Evolutionary conservation across 2,113 vertebrate species (phyloP), one percentile per base, ranked within the genome.

Genomic region (Pelecanus crispus): DNA sequence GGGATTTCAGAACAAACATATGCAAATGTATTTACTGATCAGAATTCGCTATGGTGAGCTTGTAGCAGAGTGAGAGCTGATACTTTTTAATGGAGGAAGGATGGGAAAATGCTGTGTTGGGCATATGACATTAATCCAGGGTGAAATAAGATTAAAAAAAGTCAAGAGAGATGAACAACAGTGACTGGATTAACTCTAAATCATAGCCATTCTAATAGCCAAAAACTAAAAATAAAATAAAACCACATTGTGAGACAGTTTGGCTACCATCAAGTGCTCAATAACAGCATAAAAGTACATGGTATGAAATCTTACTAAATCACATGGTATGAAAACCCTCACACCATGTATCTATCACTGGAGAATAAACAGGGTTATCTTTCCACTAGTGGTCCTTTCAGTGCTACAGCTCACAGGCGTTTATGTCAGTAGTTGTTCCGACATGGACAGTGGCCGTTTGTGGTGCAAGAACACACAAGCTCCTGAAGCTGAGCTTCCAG

Each of bases 261-360:
- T 91, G 63, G 29, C 47, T 52, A 66, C 58, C 45, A 66, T 38
- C 61, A 78, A 50, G 55, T 74, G 65, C 52, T 70, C 72, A 53
- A 20, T 71, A 86, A 79, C 65, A 84, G 52, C 19, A 71, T 25
- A 81, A 79, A 81, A 92, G 31, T 62, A 75, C 36, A 93, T 77
- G 75, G 93, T 55, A 73, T 38, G 82, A 91, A 96, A 94, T 81
- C 94, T 88, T 93, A 65, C 44, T 84, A 49, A 81, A 87, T 90
- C 77, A 78, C 71, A 86, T 24, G 56, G 88, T 96, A 59, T 67
- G 52, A 81, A 95, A 95, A 56, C 78, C 73, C 40, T 70, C 94
- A 95, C 73, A 83, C 38, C 70, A 25, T 19, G 21, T 40, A 40
- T n/a, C 3, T 38, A 74, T 53, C 10, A 6, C 80, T 32, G n/a